Percentiles rank a stretch among this genome's conserved stretches.
Evolutionary conservation across 2,888 invertebrate species (phyloP).

Genomic region (Spodoptera exigua): DNA sequence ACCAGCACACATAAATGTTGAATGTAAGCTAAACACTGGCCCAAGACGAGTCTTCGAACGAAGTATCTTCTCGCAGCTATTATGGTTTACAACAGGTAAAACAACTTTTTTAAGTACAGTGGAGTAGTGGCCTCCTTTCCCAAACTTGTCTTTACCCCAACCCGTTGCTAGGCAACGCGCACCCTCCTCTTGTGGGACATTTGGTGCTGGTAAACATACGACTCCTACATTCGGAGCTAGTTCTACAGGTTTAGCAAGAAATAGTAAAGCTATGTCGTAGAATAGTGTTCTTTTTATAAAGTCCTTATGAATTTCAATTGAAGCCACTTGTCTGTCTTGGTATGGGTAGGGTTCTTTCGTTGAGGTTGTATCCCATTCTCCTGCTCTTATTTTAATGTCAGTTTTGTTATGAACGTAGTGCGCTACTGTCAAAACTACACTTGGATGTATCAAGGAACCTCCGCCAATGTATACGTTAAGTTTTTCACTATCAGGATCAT

Average conservation of each 20-base stretch:
- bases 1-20: slow-evolving; percentile 94
- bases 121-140: slow-evolving; percentile 89
- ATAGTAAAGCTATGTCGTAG: slow-evolving; percentile 93
- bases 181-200: slow-evolving; percentile 68
- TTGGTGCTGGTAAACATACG: slow-evolving; percentile 90
- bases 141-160: slow-evolving; percentile 93
- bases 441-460: slow-evolving; percentile 93
- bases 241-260: slow-evolving; percentile 90
- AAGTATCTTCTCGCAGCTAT: slow-evolving; percentile 82
- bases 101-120: slow-evolving; percentile 92
- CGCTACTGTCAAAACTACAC: slow-evolving; percentile 94
- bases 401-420: slow-evolving; percentile 81
- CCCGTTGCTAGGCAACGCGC: slow-evolving; percentile 92
- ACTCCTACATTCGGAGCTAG: slow-evolving; percentile 91
- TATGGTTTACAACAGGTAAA: slow-evolving; percentile 90
- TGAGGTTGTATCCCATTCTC: slow-evolving; percentile 95
- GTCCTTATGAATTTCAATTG: slow-evolving; percentile 90
- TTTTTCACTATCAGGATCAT: slow-evolving; percentile 81
- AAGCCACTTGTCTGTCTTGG: slow-evolving; percentile 91
- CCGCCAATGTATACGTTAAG: slow-evolving; percentile 91
- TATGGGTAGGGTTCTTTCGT: slow-evolving; percentile 91
- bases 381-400: slow-evolving; percentile 88
- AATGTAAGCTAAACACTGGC: slow-evolving; percentile 90
- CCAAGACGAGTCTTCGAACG: slow-evolving; percentile 91
- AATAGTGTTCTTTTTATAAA: slow-evolving; percentile 91